Base-by-base conservation (phyloP, 1,140 invertebrate species). In the Tetragonula clypearis region DNA sequence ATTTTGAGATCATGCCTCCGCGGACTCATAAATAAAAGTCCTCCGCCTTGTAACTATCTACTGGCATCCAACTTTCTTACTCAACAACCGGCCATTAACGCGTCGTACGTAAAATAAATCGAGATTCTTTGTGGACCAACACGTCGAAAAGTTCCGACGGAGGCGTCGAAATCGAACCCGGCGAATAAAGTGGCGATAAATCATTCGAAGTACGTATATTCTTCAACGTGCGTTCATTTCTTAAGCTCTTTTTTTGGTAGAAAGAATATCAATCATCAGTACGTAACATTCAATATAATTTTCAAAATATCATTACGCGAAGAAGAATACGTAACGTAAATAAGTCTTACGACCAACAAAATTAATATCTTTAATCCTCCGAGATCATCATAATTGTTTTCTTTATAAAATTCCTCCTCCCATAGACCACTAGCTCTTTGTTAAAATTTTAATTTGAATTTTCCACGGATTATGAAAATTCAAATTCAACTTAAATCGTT, bases 41-140 rank as follows among this genome's bases (percentile, higher is more conserved):
- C 15, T 35, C 30, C 15, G 8, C 69, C 35, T 71, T 49, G 69
- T 49, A 71, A 71, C 69, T 71, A 71, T 71, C 69, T 30, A 21
- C 35, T 49, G 69, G 69, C 69, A 14, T 49, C 21, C 35, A 72
- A 49, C 69, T 72, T 72, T 23, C 49, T 41, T 72, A 72, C n/a
- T 72, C 69, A 72, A 49, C 69, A 72, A 72, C 69, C 69, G 1
- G 30, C 69, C 41, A 72, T 72, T 72, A 72, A 49, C 35, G 69
- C 49, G 69, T 72, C 69, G 69, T 72, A 41, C 69, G 30, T 72
- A 72, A 72, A 72, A 72, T 72, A 72, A 72, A 72, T 72, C 69
- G 49, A 72, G 69, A 41, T n/a, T 71, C 41, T 71, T 71, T 41
- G 69, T 71, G 41, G 69, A 49, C 69, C n/a, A 72, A 35, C 69